phyloP scores from a whole-genome alignment of 1,140 invertebrate species.

The Rhopalosiphum maidis region DNA sequence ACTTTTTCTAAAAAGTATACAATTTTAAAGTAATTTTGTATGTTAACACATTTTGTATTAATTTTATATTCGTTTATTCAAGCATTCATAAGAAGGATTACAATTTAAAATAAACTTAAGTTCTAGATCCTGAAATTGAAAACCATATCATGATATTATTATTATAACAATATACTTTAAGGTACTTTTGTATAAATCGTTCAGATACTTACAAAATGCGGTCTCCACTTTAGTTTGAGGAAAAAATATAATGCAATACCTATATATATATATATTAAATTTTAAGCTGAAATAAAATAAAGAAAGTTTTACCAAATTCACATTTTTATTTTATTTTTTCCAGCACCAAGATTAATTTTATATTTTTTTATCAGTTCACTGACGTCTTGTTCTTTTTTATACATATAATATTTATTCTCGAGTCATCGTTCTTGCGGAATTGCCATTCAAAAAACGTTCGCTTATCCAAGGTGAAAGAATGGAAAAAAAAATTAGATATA shows the following conservation, averaged over 20 bases:
- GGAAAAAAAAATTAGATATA: constrained; percentile 19
- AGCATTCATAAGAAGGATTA: constrained; percentile 21
- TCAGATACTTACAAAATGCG: constrained; percentile 13
- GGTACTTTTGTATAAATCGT: constrained; percentile 39
- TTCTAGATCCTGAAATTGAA: neutral
- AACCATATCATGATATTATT: neutral
- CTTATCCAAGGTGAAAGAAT: constrained; percentile 45
- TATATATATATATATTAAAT: neutral
- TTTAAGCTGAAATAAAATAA: constrained; percentile 36
- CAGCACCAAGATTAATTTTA: constrained; percentile 24
- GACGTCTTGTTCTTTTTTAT: constrained; percentile 31
- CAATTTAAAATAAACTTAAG: constrained; percentile 22
- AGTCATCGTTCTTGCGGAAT: constrained; percentile 52
- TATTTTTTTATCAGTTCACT: constrained; percentile 43
- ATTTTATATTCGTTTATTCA: neutral
- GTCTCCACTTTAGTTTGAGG: constrained; percentile 8
- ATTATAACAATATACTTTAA: constrained; percentile 27
- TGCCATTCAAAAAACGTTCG: constrained; percentile 43
- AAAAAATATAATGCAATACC: neutral
- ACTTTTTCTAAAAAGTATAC: neutral
- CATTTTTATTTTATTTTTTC: constrained; percentile 6
- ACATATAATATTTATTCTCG: constrained; percentile 40
- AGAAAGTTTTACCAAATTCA: constrained; percentile 32
- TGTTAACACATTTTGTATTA: constrained; percentile 12
- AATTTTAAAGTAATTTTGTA: neutral